Conservation (phyloP, 2,113 vertebrate species). For the Forbesichthys papilliferus region DNA sequence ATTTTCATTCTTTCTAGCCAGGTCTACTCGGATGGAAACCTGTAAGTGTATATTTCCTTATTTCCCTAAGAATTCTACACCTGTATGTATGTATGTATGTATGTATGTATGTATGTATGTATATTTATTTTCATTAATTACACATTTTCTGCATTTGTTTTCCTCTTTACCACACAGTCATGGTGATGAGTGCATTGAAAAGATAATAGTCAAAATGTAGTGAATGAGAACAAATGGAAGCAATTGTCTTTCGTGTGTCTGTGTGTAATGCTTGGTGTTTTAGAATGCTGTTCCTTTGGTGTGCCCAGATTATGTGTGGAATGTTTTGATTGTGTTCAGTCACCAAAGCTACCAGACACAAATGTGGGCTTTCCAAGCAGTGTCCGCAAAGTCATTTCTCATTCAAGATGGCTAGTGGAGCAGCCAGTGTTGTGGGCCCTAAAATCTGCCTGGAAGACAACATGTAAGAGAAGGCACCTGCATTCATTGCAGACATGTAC, state of each 20-base stretch:
- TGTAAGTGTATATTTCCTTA: constrained; percentile 78
- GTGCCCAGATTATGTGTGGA: background rate
- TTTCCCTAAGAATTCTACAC: background rate
- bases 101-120: background rate
- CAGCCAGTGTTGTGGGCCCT: constrained; percentile 94
- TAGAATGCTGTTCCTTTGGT: background rate
- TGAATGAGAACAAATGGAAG: background rate
- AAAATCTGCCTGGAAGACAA: constrained; percentile 94
- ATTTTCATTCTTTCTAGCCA: constrained; percentile 69
- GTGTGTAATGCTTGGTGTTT: background rate
- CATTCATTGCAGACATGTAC: background rate
- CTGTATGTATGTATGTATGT: background rate
- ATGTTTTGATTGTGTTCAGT: constrained; percentile 64
- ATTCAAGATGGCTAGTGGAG: constrained; percentile 96
- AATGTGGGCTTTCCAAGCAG: constrained; percentile 87
- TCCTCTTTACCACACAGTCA: background rate
- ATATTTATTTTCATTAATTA: background rate
- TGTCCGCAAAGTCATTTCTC: constrained; percentile 90
- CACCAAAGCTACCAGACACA: constrained; percentile 78
- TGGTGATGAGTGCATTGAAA: background rate
- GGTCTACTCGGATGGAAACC: constrained; percentile 68
- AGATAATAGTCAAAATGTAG: background rate
- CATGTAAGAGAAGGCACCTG: constrained; percentile 76
- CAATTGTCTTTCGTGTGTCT: background rate
- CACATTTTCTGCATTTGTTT: background rate